phyloP scores from a whole-genome alignment of 1,140 invertebrate species.

The Zaprionus ornatus region DNA sequence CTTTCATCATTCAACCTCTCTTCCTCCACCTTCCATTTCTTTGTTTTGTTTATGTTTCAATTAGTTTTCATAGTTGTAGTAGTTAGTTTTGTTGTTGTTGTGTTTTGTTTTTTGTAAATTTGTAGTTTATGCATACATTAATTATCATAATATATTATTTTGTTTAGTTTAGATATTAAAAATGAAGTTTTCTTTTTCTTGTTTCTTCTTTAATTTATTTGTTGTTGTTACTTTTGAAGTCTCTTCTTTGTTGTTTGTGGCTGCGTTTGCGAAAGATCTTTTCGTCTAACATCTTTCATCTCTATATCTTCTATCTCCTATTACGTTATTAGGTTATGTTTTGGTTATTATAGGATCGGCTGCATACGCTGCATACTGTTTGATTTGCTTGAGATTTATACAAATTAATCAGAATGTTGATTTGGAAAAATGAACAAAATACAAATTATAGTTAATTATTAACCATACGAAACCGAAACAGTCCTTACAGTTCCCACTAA shows the following conservation, averaged over 20 bases:
- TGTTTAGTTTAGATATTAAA: slow-evolving; percentile 21
- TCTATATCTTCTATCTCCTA: slow-evolving; percentile 1
- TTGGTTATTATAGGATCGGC: slow-evolving; percentile 23
- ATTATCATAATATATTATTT: slow-evolving; percentile 14
- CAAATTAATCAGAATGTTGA: neutral
- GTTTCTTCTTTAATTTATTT: slow-evolving; percentile 5
- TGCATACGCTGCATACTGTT: slow-evolving; percentile 11
- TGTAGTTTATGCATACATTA: slow-evolving; percentile 51
- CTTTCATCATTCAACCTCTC: slow-evolving; percentile 7
- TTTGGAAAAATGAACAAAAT: neutral
- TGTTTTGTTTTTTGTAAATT: slow-evolving; percentile 50
- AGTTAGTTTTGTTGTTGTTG: slow-evolving; percentile 35
- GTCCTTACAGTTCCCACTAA: too few relatives aligned
- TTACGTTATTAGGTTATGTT: slow-evolving; percentile 12
- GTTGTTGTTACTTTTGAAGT: slow-evolving; percentile 31
- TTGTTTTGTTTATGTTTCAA: slow-evolving; percentile 12
- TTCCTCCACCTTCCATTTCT: slow-evolving; percentile 4
- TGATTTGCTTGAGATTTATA: slow-evolving; percentile 1
- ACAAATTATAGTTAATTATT: neutral
- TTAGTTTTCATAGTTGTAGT: slow-evolving; percentile 51
- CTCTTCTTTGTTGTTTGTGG: slow-evolving; percentile 56
- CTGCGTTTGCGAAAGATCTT: slow-evolving; percentile 29
- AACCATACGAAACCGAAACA: too few relatives aligned
- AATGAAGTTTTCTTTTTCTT: slow-evolving; percentile 32
- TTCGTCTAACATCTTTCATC: slow-evolving; percentile 9